Conservation (phyloP, 2,797 vertebrate genomes). For the Oryzias sinensis region DNA sequence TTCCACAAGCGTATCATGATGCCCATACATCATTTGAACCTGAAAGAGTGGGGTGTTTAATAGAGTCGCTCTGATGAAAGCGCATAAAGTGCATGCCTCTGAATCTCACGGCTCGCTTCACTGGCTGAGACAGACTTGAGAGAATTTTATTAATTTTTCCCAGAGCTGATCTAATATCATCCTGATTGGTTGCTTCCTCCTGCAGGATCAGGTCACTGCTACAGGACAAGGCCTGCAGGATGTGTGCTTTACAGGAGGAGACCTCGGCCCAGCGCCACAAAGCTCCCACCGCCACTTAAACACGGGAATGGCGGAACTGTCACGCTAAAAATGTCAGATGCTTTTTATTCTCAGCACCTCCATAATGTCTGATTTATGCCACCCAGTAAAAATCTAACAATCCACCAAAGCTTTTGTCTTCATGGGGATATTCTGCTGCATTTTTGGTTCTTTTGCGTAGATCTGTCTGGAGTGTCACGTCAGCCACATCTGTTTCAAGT, state of each 20-base stretch:
- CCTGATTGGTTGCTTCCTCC: slow-evolving; percentile 75
- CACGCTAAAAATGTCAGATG: slow-evolving; percentile 67
- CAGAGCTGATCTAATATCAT: slow-evolving; percentile 74
- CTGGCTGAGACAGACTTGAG: slow-evolving; percentile 61
- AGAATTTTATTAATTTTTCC: slow-evolving; percentile 73
- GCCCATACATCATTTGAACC: slow-evolving; percentile 67
- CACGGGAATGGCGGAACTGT: slow-evolving; percentile 58
- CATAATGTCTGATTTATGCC: slow-evolving; percentile 73
- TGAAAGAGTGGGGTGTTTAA: slow-evolving; percentile 52
- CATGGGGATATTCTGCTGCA: slow-evolving; percentile 28
- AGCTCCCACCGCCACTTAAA: slow-evolving; percentile 73
- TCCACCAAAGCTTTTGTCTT: slow-evolving; percentile 56
- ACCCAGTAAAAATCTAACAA: slow-evolving; percentile 69
- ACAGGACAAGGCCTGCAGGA: slow-evolving; percentile 68
- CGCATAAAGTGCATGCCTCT: slow-evolving; percentile 50
- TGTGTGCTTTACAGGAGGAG: slow-evolving; percentile 69
- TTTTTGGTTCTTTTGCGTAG: slow-evolving; percentile 28
- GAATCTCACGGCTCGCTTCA: slow-evolving; percentile 54
- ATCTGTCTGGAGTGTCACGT: slow-evolving; percentile 43
- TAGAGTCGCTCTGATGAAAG: slow-evolving; percentile 68
- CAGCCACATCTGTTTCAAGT: slow-evolving; percentile 75
- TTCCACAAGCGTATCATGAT: slow-evolving; percentile 67
- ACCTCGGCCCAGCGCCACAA: slow-evolving; percentile 59
- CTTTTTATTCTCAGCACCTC: slow-evolving; percentile 73
- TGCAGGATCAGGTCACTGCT: slow-evolving; percentile 74